Evolutionary conservation across 2,888 invertebrate species (phyloP).

Genomic region (Hyles lineata): DNA sequence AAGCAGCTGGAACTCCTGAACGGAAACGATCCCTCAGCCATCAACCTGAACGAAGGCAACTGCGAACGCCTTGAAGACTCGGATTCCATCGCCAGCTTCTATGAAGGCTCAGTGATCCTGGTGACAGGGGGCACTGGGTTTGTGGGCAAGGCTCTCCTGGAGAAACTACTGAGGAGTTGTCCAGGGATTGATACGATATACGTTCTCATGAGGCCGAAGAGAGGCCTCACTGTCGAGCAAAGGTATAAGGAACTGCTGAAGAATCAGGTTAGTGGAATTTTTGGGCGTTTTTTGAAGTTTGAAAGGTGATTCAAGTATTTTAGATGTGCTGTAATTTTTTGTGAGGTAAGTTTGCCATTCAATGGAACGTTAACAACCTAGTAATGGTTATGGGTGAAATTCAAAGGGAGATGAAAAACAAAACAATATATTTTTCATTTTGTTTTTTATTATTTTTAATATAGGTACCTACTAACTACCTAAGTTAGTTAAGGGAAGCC

Average conservation of each 20-base stretch:
- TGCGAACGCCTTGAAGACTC: slow-evolving; percentile 48
- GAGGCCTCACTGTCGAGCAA: slow-evolving; percentile 88
- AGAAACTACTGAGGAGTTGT: slow-evolving; percentile 95
- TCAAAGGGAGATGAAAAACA: too few species aligned
- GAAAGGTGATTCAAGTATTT: too few species aligned
- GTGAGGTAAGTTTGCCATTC: neutral
- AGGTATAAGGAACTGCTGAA: slow-evolving; percentile 90
- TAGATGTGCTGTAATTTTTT: neutral
- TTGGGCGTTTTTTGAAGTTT: neutral
- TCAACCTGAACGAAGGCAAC: slow-evolving; percentile 60
- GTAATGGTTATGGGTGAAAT: too few species aligned
- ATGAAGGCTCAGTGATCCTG: slow-evolving; percentile 80
- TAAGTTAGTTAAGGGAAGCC: too few species aligned
- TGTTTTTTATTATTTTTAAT: too few species aligned
- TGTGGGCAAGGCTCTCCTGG: slow-evolving; percentile 96
- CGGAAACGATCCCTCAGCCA: slow-evolving; percentile 65
- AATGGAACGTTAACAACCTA: too few species aligned
- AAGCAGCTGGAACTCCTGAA: slow-evolving; percentile 66
- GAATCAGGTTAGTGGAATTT: slow-evolving; percentile 82
- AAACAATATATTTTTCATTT: too few species aligned
- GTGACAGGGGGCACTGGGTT: slow-evolving; percentile 89
- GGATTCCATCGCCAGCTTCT: slow-evolving; percentile 79
- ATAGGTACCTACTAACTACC: too few species aligned
- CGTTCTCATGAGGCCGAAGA: slow-evolving; percentile 91
- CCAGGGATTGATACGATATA: slow-evolving; percentile 91